These are phyloP conservation scores for Capitella teleta DNA, from an alignment of 1,140 invertebrate species.

Conservation along the genomic window DNA sequence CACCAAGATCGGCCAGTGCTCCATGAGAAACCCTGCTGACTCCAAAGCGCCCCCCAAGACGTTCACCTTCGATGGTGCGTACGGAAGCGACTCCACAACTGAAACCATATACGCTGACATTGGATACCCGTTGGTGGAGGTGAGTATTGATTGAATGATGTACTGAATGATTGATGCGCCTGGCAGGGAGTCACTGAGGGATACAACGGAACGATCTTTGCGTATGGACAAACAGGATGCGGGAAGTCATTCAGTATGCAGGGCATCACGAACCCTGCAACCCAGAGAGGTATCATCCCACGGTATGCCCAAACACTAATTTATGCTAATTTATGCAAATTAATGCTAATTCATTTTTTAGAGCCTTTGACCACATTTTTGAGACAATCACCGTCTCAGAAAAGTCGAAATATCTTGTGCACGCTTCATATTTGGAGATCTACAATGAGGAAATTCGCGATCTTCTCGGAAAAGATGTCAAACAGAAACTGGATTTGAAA, in stretches of 20 bases:
- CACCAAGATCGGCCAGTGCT: conserved; percentile 45
- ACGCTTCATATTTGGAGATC: conserved; percentile 87
- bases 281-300: conserved; percentile 69
- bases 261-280: conserved; percentile 45
- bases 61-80: conserved; percentile 65
- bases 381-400: conserved; percentile 73
- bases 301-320: conserved; percentile 32
- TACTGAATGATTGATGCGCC: background rate
- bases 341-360: conserved; percentile 15
- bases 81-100: conserved; percentile 51
- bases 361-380: conserved; percentile 79
- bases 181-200: conserved; percentile 52
- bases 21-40: conserved; percentile 50
- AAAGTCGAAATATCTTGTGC: conserved; percentile 69
- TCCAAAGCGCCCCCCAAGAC: conserved; percentile 52
- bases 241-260: conserved; percentile 53
- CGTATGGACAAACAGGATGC: conserved; percentile 50
- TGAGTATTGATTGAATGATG: conserved; percentile 18
- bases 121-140: conserved; percentile 57
- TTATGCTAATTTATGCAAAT: background rate
- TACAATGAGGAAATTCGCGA: conserved; percentile 82
- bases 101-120: conserved; percentile 60
- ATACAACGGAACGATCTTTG: conserved; percentile 51
- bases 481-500: conserved; percentile 62
- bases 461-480: conserved; percentile 56